Percentiles rank a stretch among this genome's conserved stretches.
These are phyloP conservation scores for Eremophila alpestris DNA, from an alignment of 2,797 vertebrate genomes.

Conservation along the genomic window DNA sequence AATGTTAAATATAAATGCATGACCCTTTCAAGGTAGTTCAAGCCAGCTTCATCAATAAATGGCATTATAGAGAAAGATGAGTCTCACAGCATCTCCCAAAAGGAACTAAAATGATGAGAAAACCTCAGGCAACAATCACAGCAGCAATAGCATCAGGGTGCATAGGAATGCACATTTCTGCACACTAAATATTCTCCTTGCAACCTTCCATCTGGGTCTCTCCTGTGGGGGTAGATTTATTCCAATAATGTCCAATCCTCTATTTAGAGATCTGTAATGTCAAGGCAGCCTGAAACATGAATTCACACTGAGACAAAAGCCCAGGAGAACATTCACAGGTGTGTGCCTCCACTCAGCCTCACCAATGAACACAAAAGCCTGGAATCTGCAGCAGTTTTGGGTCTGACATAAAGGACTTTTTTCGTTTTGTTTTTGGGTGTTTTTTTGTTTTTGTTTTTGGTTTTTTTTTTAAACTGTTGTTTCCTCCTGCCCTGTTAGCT, in stretches of 20 bases:
- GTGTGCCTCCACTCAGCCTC: background rate
- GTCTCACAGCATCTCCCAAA: background rate
- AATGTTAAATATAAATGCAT: background rate
- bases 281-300: background rate
- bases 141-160: background rate
- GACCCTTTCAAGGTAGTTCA: background rate
- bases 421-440: fast-evolving
- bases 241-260: background rate
- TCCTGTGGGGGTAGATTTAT: background rate
- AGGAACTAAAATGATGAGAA: background rate
- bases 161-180: background rate
- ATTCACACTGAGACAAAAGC: background rate
- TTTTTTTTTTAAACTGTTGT: background rate
- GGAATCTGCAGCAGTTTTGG: background rate
- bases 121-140: background rate
- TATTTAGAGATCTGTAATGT: background rate
- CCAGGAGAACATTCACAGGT: background rate
- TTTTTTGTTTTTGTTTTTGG: background rate
- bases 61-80: background rate
- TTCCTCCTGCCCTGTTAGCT: background rate
- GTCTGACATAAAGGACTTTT: background rate
- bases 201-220: background rate
- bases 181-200: background rate
- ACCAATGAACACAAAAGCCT: fast-evolving
- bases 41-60: background rate